Percentiles rank a stretch among this genome's conserved stretches.
phyloP scores from a whole-genome alignment of 2,113 vertebrate species.

The Plotosus lineatus region DNA sequence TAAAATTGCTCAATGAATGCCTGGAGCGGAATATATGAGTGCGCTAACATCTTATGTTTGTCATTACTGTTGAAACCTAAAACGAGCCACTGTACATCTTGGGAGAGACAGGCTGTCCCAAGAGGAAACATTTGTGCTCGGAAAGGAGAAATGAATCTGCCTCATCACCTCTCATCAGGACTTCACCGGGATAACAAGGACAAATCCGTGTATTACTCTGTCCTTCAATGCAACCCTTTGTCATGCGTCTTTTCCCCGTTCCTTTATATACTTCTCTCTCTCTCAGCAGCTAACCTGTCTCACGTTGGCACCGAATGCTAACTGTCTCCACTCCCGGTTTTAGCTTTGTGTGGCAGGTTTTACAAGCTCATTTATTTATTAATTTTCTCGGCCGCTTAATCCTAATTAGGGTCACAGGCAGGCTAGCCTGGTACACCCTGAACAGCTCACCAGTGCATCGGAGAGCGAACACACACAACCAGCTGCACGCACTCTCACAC shows the following conservation, averaged over 20 bases:
- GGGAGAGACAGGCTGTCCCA: slow-evolving; percentile 66
- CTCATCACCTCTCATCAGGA: slow-evolving; percentile 57
- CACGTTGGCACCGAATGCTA: background rate
- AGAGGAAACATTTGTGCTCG: slow-evolving; percentile 67
- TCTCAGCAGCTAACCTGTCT: background rate
- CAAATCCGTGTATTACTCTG: slow-evolving; percentile 34
- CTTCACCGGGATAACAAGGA: slow-evolving; percentile 46
- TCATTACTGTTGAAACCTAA: slow-evolving; percentile 62
- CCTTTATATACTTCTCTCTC: background rate
- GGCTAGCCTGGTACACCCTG: too few relatives aligned
- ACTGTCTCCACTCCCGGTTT: background rate
- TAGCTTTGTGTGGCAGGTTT: background rate
- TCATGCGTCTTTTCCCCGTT: background rate
- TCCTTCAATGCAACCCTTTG: slow-evolving; percentile 29
- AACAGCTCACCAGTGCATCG: too few relatives aligned
- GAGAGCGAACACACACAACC: too few relatives aligned
- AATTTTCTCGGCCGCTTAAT: too few relatives aligned
- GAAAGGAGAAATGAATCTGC: slow-evolving; percentile 77
- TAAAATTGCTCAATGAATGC: slow-evolving; percentile 30
- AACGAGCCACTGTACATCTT: slow-evolving; percentile 57
- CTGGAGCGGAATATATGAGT: slow-evolving; percentile 32
- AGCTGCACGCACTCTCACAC: too few relatives aligned
- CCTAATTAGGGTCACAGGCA: too few relatives aligned
- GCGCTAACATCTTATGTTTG: slow-evolving; percentile 48
- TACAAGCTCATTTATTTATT: too few relatives aligned